Base-by-base conservation (phyloP, 2,888 invertebrate genomes). In the Antitype chi region DNA sequence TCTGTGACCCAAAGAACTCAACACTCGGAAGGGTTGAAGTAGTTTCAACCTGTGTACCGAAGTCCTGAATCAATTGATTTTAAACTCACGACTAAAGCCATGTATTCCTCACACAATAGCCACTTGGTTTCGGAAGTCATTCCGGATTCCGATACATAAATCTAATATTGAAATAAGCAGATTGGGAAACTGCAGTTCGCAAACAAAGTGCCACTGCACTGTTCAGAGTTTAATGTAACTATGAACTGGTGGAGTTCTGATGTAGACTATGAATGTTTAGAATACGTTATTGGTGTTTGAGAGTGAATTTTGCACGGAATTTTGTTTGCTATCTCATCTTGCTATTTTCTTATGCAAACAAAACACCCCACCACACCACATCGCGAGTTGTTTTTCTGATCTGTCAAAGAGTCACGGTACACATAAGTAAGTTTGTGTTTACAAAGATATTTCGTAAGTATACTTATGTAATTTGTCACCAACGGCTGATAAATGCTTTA, bases 81-180 rank as follows among this genome's bases (percentile, higher is more conserved):
- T 72, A 78, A 80, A 80, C 73, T 64, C 63, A 64, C 13, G 55
- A 57, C 73, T 60, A 63, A 60, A 85, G 55, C 67, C 67, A 72
- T 77, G 69, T 84, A 78, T 66, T 69, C 15, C 55, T 70, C 72
- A 70, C 55, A 81, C 81, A 85, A 84, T 78, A 52, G 75, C 53
- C 75, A 49, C 69, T 74, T 23, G 62, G 69, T 76, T 76, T 55
- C 43, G 68, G 66, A 86, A 70, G 76, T 72, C 73, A 28, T 62
- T 60, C 69, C 60, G 52, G 73, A 74, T 66, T 72, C 71, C 57
- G 53, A 70, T 64, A 74, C 76, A 86, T 85, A 85, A 84, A 86
- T 80, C 80, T 80, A 74, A 68, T 80, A 86, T 86, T 75, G 74
- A 71, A 84, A 68, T 77, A 79, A 71, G 70, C 78, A 60, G 86